Percentiles rank a stretch among this genome's conserved stretches.
Evolutionary conservation across 2,113 vertebrate genomes (phyloP).

Genomic region (Brachypodius melanocephalos): DNA sequence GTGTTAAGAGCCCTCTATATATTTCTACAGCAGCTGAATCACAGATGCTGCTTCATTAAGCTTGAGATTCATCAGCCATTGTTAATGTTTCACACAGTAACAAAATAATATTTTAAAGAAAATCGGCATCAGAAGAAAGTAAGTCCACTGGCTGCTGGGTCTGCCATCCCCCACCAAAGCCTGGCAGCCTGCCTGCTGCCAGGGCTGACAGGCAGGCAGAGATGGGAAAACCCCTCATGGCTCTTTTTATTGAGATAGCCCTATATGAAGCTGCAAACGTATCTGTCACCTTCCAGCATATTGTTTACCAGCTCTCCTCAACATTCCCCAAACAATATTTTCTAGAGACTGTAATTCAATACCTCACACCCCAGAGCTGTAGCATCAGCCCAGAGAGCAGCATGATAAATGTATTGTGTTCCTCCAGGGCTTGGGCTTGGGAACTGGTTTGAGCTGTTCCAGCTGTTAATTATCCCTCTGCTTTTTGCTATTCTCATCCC

Average conservation of each 20-base stretch:
- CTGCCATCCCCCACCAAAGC: neutral
- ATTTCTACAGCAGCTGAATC: neutral
- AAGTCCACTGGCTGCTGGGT: neutral
- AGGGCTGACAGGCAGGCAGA: neutral
- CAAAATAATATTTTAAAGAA: conserved; percentile 1
- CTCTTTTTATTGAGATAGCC: conserved; percentile 2
- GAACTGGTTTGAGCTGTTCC: neutral
- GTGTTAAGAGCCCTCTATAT: neutral
- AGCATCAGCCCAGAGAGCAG: neutral
- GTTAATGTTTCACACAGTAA: neutral
- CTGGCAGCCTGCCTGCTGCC: neutral
- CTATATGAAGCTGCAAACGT: conserved; percentile 29
- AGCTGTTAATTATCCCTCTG: conserved; percentile 51
- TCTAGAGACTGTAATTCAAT: conserved; percentile 21
- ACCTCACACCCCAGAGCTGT: neutral
- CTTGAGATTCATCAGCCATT: neutral
- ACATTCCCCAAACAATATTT: conserved; percentile 48
- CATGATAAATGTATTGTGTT: neutral
- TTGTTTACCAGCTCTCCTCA: conserved; percentile 51
- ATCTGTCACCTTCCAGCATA: conserved; percentile 43
- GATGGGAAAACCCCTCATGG: neutral
- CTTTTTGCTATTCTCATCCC: neutral
- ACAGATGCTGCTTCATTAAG: neutral
- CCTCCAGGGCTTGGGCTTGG: neutral
- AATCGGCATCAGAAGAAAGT: neutral